These are phyloP conservation scores for fruit fly (Drosophila melanogaster) DNA, from an alignment of 1,140 invertebrate species.

Conservation along the genomic window Release_6_plus_ISO1_MT NT_037436.4:22661501-22662000, in stretches of 20 bases:
- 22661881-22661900: slow-evolving; percentile 62
- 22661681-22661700: background rate
- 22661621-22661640: slow-evolving; percentile 7
- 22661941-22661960: slow-evolving; percentile 39
- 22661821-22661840: slow-evolving; percentile 39
- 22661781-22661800: slow-evolving; percentile 84
- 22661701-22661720: slow-evolving; percentile 22
- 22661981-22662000: slow-evolving; percentile 48
- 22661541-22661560: slow-evolving; percentile 11
- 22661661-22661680: slow-evolving; percentile 6
- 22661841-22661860: slow-evolving; percentile 20
- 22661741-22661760: slow-evolving; percentile 29
- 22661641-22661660: slow-evolving; percentile 16
- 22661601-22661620: slow-evolving; percentile 11
- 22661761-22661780: slow-evolving; percentile 83
- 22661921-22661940: slow-evolving; percentile 48
- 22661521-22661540: slow-evolving; percentile 50
- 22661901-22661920: slow-evolving; percentile 29
- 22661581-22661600: slow-evolving; percentile 30
- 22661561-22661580: slow-evolving; percentile 47
- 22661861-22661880: slow-evolving; percentile 31
- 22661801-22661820: slow-evolving; percentile 83
- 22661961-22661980: slow-evolving; percentile 16
- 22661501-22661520: slow-evolving; percentile 71
- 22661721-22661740: slow-evolving; percentile 30